phyloP scores from a whole-genome alignment of 2,888 invertebrate species.

The Imbricaverruca yamaguchii region DNA sequence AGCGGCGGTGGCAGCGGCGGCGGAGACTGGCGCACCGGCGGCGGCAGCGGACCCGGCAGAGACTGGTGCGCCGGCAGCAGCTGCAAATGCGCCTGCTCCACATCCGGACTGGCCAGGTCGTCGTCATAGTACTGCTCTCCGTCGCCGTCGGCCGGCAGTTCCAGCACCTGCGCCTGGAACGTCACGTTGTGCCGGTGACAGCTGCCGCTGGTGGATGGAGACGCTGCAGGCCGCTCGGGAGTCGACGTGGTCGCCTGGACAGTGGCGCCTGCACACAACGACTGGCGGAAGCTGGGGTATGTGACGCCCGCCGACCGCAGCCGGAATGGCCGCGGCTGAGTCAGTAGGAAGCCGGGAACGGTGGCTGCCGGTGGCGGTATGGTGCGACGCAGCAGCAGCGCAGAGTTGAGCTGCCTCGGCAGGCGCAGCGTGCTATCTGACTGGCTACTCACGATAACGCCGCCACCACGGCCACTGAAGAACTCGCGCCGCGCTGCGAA shows the following conservation, averaged over 20 bases:
- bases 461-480: neutral
- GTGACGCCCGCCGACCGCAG: neutral
- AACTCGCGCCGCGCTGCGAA: constrained; percentile 7
- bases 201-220: neutral
- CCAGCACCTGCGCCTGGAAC: constrained; percentile 7
- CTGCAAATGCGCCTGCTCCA: neutral
- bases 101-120: constrained; percentile 8
- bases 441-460: neutral
- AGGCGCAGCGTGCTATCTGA: neutral
- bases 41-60: neutral
- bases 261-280: neutral
- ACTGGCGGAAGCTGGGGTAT: no score
- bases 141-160: neutral
- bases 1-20: neutral
- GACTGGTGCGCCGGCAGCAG: neutral
- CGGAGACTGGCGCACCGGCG: neutral
- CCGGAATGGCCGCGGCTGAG: constrained; percentile 12
- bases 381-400: neutral
- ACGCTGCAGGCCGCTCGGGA: neutral
- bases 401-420: neutral
- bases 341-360: neutral
- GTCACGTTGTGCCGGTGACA: constrained; percentile 5
- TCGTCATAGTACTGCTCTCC: neutral
- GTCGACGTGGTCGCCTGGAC: neutral
- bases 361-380: neutral